Base-by-base conservation (phyloP, 1,140 invertebrate genomes). In the Hormaphis cornu region DNA sequence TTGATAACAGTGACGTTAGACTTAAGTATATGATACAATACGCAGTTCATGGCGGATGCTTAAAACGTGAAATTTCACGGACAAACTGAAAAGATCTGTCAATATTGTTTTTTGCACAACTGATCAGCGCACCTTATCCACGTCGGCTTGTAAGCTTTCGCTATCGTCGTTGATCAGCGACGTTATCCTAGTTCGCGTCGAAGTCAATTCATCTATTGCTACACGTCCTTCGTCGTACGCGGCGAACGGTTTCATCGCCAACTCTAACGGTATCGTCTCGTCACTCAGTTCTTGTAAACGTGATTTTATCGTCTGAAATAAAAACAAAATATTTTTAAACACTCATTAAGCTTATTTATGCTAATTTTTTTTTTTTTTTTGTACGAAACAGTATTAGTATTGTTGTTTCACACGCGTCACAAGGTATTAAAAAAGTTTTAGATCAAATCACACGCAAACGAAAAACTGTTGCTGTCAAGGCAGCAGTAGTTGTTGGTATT, bases 251-350 rank as follows among this genome's bases (percentile, higher is more conserved):
- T 66, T 66, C 24, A 66, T 22, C 14, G 59, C 40, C 35, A 48
- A 33, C 48, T 66, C 59, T 20, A 66, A 33, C 30, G 44, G 59
- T 30, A 48, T 33, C n/a, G 26, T 66, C 1, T 66, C 59, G 9
- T 66, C 26, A 12, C 40, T 22, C 6, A 66, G 7, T 33, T 26
- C 28, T 48, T 66, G 59, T 30, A 66, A 48, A 33, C 48, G 5
- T 20, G 44, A 48, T 66, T 66, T 48, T 9, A 66, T 46, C 12
- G 7, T 48, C 59, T 66, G 12, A 66, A 66, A 50, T 26, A 46
- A 46, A 12, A 46, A 37, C 35, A 8, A 14, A 8, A 5, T 37
- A 37, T 24, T 58, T 58, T 24, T 37, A 24, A 40, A 22, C 3
- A 4, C 6, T 3, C 6, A 14, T 20, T 8, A 24, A 22, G 24